phyloP scores from a whole-genome alignment of 2,113 vertebrate species.

The Lamprologus ornatipinnis region DNA sequence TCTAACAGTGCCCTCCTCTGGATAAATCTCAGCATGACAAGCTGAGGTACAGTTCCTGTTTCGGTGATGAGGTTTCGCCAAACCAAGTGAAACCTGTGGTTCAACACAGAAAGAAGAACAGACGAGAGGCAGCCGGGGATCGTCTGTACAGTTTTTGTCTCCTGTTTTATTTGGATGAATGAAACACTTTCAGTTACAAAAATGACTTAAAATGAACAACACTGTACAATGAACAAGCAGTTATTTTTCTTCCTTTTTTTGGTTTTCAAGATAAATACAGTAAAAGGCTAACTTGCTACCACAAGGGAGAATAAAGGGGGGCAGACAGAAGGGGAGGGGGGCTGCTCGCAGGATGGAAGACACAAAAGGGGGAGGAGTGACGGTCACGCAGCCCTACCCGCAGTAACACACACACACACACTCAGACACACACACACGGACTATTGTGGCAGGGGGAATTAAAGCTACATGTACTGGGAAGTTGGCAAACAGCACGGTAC shows the following conservation, averaged over 20 bases:
- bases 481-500: slow-evolving; percentile 40
- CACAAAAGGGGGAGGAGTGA: slow-evolving; percentile 11
- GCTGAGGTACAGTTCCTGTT: background rate
- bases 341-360: slow-evolving; percentile 47
- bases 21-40: background rate
- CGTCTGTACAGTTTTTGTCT: slow-evolving; percentile 72
- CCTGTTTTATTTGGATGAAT: slow-evolving; percentile 80
- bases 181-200: slow-evolving; percentile 83
- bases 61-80: background rate
- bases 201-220: slow-evolving; percentile 82
- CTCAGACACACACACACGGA: background rate
- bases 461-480: slow-evolving; percentile 35
- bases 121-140: background rate
- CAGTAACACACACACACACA: background rate
- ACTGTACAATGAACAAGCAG: slow-evolving; percentile 82
- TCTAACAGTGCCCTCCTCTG: slow-evolving; percentile 35
- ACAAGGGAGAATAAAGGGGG: slow-evolving; percentile 48
- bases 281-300: slow-evolving; percentile 77
- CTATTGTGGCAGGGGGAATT: slow-evolving; percentile 22
- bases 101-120: background rate
- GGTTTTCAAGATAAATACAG: slow-evolving; percentile 78
- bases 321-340: slow-evolving; percentile 2
- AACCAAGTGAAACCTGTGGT: slow-evolving; percentile 16
- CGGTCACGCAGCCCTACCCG: background rate
- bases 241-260: slow-evolving; percentile 64